phyloP scores from a whole-genome alignment of 1,140 invertebrate species.

The Drosophila eugracilis region DNA sequence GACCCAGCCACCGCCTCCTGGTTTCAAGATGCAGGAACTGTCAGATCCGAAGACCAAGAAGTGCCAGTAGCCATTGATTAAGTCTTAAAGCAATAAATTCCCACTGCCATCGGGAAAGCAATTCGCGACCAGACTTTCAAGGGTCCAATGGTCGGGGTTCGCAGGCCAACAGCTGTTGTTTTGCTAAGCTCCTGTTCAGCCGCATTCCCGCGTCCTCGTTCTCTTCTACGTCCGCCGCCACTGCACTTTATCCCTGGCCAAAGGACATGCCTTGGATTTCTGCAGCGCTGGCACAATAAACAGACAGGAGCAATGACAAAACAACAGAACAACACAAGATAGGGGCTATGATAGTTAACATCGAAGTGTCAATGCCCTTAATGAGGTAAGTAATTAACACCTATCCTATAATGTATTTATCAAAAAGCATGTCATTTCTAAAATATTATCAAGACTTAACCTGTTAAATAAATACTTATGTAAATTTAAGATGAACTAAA shows the following conservation, averaged over 20 bases:
- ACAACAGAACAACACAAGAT: conserved; percentile 46
- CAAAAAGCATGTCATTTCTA: neutral
- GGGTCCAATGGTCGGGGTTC: neutral
- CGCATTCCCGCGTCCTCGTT: conserved; percentile 21
- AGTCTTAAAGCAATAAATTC: conserved; percentile 56
- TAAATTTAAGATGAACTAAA: too few relatives aligned
- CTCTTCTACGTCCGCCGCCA: conserved; percentile 18
- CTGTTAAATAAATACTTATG: too few relatives aligned
- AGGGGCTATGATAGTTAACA: neutral
- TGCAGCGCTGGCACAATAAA: conserved; percentile 68
- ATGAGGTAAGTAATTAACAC: neutral
- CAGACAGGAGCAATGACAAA: conserved; percentile 64
- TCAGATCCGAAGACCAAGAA: conserved; percentile 10
- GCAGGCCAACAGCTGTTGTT: conserved; percentile 66
- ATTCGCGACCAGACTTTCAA: neutral
- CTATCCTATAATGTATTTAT: neutral
- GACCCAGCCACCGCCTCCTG: conserved; percentile 18
- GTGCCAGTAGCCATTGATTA: conserved; percentile 16
- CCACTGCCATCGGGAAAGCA: conserved; percentile 9
- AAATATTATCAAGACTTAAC: too few relatives aligned
- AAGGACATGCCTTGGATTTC: conserved; percentile 70
- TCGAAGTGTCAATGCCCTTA: conserved; percentile 15
- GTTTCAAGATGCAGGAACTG: conserved; percentile 38
- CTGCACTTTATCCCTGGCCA: conserved; percentile 56
- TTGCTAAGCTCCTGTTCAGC: conserved; percentile 51